Conservation (phyloP, 2,113 vertebrate genomes). For the Poicephalus gulielmi region DNA sequence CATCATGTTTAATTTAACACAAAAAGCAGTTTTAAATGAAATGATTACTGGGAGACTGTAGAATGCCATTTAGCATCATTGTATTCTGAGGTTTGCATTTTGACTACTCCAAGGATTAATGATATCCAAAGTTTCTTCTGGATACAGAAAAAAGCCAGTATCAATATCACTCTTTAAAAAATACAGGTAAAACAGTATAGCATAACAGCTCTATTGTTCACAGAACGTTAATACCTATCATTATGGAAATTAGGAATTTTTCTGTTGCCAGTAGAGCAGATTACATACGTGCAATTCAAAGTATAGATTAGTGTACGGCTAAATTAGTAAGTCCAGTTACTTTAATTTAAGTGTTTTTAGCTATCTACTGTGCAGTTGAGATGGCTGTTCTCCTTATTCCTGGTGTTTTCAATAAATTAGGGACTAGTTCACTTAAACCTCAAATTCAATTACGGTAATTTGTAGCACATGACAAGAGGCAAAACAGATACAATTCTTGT, state of each 20-base stretch:
- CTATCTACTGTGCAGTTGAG: background rate
- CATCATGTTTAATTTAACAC: background rate
- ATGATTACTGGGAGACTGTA: background rate
- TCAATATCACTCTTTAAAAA: background rate
- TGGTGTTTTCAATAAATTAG: background rate
- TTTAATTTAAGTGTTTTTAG: background rate
- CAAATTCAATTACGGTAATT: background rate
- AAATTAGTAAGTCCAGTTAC: background rate
- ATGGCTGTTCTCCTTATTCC: background rate
- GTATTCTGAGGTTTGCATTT: background rate
- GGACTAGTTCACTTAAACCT: background rate
- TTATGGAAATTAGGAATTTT: background rate
- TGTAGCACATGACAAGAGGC: background rate
- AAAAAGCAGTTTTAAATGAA: background rate
- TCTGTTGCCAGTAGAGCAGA: background rate
- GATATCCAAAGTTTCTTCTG: background rate
- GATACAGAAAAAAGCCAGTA: background rate
- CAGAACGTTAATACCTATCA: fast-evolving
- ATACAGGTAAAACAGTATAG: background rate
- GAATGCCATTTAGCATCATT: background rate
- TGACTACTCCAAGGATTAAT: background rate
- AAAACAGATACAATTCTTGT: background rate
- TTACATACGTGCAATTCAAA: background rate
- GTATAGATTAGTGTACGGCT: background rate
- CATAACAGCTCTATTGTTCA: background rate